Conservation (phyloP, 2,797 vertebrate genomes). For the Rousettus madagascariensis region DNA sequence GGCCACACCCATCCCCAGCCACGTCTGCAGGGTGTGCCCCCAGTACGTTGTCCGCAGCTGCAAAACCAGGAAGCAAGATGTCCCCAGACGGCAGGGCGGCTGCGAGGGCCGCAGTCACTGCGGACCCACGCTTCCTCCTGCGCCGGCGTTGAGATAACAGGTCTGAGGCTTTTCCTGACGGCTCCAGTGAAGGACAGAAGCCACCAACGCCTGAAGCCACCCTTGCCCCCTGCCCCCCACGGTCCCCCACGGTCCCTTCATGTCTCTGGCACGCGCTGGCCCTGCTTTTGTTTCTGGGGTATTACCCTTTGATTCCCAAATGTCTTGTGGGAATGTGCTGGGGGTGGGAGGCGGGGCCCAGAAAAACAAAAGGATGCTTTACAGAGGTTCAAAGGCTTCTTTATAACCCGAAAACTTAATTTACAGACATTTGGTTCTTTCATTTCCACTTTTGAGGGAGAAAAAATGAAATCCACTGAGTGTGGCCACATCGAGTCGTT, state of each 20-base stretch:
- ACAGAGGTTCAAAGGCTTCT: slow-evolving; percentile 62
- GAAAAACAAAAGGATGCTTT: slow-evolving; percentile 65
- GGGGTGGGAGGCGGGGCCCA: not conserved
- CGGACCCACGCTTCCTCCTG: not conserved
- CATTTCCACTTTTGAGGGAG: slow-evolving; percentile 52
- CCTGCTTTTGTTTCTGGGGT: slow-evolving; percentile 26
- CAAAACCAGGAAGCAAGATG: not conserved
- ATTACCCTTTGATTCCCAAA: slow-evolving; percentile 54
- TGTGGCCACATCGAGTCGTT: not conserved
- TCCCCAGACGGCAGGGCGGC: not conserved
- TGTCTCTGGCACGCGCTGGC: not conserved
- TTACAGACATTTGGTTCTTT: slow-evolving; percentile 66
- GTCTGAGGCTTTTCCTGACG: not conserved
- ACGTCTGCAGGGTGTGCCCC: not conserved
- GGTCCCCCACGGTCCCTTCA: not conserved
- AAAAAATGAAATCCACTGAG: not conserved
- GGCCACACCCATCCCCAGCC: not conserved
- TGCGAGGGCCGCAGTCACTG: not conserved
- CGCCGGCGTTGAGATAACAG: not conserved
- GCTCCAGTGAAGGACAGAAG: not conserved
- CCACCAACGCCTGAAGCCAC: accelerated
- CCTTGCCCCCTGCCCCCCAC: accelerated
- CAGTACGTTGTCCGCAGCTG: not conserved
- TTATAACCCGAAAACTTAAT: slow-evolving; percentile 71
- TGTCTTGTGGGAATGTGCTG: slow-evolving; percentile 58